Evolutionary conservation across 2,113 vertebrate species (phyloP), one percentile per base, ranked within the genome.

Genomic region (Salvelinus namaycush): DNA sequence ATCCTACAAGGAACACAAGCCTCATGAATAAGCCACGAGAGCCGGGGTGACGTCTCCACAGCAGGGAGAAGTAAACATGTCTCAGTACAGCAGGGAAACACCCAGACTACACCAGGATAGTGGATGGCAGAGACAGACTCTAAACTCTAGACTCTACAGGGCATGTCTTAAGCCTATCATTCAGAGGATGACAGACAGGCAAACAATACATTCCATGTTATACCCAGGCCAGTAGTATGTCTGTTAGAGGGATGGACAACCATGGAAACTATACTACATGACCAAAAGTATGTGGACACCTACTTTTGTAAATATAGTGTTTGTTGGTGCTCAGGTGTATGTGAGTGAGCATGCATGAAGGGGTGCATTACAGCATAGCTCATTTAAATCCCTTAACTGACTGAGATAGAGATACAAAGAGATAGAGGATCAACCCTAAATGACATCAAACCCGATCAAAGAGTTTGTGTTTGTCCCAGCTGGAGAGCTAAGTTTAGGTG

Each of bases 21-120:
- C 77, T 84, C 75, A 84, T 86, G 82, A 84, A 87, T 87, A 74
- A 84, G 62, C 49, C 68, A 79, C 79, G 68, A 74, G 51, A 13
- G 48, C 70, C 6, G 6, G 8, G 7, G 67, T 31, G 29, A 34
- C 31, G 29, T 18, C 29, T 20, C 31, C 70, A 54, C 70, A 76
- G 77, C 74, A 73, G 74, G 67, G 68, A 7, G 13, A 16, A 22
- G n/a, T 27, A 16, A 68, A 68, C 31, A 14, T 34, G 67, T 68
- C 67, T 39, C 27, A 4, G 20, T 11, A 68, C 16, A 29, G 24
- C 65, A 34, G 31, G 67, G 31, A 67, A 67, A 67, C 65, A 67
- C 13, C 65, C 14, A 16, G 65, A 14, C 65, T 27, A 29, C 24
- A 2, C 24, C 13, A 67, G 65, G 13, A 13, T 14, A 34, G 59